Evolutionary conservation across 1,140 invertebrate genomes (phyloP), one percentile per base, ranked within the genome.

Genomic region (Muscidifurax raptorellus): DNA sequence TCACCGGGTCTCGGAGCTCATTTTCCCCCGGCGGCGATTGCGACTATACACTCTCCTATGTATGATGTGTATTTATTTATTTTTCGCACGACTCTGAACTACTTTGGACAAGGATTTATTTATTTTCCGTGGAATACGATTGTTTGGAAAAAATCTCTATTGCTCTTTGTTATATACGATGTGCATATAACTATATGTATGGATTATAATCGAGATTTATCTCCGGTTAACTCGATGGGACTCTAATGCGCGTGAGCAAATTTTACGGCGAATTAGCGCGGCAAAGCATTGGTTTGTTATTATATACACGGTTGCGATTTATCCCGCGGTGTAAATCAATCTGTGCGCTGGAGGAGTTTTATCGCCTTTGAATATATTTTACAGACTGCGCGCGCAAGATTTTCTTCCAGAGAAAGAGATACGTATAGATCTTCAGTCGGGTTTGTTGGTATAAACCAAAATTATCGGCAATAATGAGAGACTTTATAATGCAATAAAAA

Each of bases 41-140:
- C 71, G 66, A 40, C 13, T 9, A 40, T 6, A 4, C 69, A 2
- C 69, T 15, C 28, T 30, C 10, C 0, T 71, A 13, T 71, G 44
- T 13, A 75, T 75, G 22, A 47, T 47, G 15, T 72, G 10, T 47
- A 28, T n/a, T 59, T 78, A 78, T 76, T 44, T 76, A 76, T 76
- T 76, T 76, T 76, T 76, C 74, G 71, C 36, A 40, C 36, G 44
- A 44, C 22, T 13, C 52, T 9, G 22, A 40, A 47, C 74, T 76
- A 76, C 75, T 78, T 40, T 78, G 32, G 47, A n/a, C 27, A 28
- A 64, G 12, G 75, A 78, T 78, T 78, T 78, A 40, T 78, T 52
- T 28, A 78, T 44, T 59, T 59, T 59, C 0, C 52, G 0, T 4
- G 52, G 52, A 59, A 59, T 1, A 18, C 22, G 40, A 75, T 75